Percentiles rank a stretch among this genome's conserved stretches.
phyloP scores from a whole-genome alignment of 2,888 invertebrate genomes.

The Mellilla xanthometata region DNA sequence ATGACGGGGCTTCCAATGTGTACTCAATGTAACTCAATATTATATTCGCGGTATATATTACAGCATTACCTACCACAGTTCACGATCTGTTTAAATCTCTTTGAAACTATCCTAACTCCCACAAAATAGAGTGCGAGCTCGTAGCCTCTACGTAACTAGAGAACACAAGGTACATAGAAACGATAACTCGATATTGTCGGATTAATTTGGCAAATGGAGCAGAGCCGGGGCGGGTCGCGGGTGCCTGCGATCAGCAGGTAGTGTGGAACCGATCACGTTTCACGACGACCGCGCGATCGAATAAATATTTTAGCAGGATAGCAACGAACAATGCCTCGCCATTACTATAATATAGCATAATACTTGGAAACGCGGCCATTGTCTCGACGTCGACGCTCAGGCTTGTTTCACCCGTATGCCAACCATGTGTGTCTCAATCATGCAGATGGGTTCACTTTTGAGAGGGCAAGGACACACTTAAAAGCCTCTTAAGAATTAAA shows the following conservation, averaged over 20 bases:
- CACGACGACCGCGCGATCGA: slow-evolving; percentile 32
- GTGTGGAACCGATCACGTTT: slow-evolving; percentile 51
- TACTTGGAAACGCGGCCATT: slow-evolving; percentile 16
- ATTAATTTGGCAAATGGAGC: slow-evolving; percentile 5
- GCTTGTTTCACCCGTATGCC: slow-evolving; percentile 10
- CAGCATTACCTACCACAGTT: too few relatives aligned
- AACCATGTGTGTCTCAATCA: slow-evolving; percentile 10
- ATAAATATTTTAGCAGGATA: slow-evolving; percentile 21
- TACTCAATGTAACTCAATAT: too few relatives aligned
- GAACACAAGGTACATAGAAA: not conserved
- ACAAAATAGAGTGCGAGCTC: too few relatives aligned
- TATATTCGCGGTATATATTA: too few relatives aligned
- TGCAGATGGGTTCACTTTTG: slow-evolving; percentile 15
- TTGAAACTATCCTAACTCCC: too few relatives aligned
- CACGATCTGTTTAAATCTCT: too few relatives aligned
- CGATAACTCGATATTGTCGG: slow-evolving; percentile 4
- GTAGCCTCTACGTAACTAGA: too few relatives aligned
- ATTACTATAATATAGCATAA: slow-evolving; percentile 17
- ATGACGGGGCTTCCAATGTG: too few relatives aligned
- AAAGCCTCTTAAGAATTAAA: slow-evolving; percentile 10
- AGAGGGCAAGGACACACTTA: slow-evolving; percentile 14
- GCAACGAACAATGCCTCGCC: slow-evolving; percentile 16
- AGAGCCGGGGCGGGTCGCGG: slow-evolving; percentile 1
- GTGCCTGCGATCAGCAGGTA: slow-evolving; percentile 12
- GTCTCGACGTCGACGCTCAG: slow-evolving; percentile 8